Evolutionary conservation across 2,888 invertebrate genomes (phyloP).

Genomic region (Drosophila eohydei): DNA sequence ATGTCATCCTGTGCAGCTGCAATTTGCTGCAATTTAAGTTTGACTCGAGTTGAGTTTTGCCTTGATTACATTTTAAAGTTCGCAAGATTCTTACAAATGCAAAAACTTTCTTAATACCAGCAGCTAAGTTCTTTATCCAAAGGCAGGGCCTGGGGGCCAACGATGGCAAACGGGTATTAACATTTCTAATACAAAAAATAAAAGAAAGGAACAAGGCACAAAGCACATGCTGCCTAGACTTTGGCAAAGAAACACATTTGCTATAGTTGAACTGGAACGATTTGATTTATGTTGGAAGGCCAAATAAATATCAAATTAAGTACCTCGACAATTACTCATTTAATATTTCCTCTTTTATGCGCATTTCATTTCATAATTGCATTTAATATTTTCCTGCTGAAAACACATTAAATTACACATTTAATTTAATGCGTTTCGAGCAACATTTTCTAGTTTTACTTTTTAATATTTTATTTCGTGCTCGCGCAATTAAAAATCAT

Average conservation of each 20-base stretch:
- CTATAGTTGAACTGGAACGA: neutral
- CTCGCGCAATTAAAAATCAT: conserved; percentile 61
- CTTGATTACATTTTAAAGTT: conserved; percentile 75
- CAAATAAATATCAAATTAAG: neutral
- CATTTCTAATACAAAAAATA: conserved; percentile 44
- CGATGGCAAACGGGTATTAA: conserved; percentile 51
- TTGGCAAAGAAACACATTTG: conserved; percentile 1
- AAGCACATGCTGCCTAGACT: neutral
- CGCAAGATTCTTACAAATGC: conserved; percentile 53
- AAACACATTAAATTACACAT: conserved; percentile 7
- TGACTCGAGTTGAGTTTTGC: conserved; percentile 42
- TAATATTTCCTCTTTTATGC: neutral
- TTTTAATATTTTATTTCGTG: conserved; percentile 13
- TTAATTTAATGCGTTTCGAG: conserved; percentile 1
- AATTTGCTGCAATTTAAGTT: conserved; percentile 71
- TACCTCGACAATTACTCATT: neutral
- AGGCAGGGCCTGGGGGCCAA: neutral
- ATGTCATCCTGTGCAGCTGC: conserved; percentile 13
- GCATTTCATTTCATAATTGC: conserved; percentile 15
- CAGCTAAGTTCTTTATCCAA: conserved; percentile 36
- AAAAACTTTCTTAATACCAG: conserved; percentile 69
- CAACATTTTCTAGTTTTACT: neutral
- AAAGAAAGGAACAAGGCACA: neutral
- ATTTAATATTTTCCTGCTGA: conserved; percentile 11
- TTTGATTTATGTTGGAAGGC: neutral